Base-by-base conservation (phyloP, 2,888 invertebrate species). In the Drosophila monieri region DNA sequence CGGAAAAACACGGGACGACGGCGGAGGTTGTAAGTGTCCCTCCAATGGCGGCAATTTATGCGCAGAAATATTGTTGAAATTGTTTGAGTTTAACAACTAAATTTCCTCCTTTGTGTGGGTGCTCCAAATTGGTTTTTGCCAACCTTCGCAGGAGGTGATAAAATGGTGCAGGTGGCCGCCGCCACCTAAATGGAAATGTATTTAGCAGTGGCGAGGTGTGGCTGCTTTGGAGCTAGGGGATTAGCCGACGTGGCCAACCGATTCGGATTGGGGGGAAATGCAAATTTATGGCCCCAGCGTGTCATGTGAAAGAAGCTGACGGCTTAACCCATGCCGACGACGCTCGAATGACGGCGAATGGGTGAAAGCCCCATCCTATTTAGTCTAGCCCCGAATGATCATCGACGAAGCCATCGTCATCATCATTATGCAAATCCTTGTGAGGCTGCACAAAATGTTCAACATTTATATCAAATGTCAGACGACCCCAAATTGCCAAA, bases 71-170 rank as follows among this genome's bases (percentile, higher is more conserved):
- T 87, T 84, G 88, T 83, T 64, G 74, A 85, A 81, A 87, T 85
- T 88, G 88, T 80, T 83, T 64, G 88, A 85, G 80, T 85, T 85
- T 83, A 85, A 89, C 85, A 85, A 85, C 85, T 85, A 89, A 85
- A 89, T 89, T 89, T 83, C 53, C 79, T 60, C 37, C 56, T 27
- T 47, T 68, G 76, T 61, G 74, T 75, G 58, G 72, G 53, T 87
- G 88, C 83, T 81, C 77, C 66, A 85, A 84, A 84, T 84, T 84
- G 89, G 78, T 84, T 88, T 88, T 74, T 88, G 68, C 75, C 21
- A 43, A 21, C 43, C 43, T 4, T 43, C 6, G 51, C 51, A 59
- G 61, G 51, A 69, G 66, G 88, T 78, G 80, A 80, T 85, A 85
- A 80, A 88, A 71, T 83, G 72, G 84, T 74, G 73, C 81, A 88